Conservation (phyloP, 2,113 vertebrate species). For the Esox niger region DNA sequence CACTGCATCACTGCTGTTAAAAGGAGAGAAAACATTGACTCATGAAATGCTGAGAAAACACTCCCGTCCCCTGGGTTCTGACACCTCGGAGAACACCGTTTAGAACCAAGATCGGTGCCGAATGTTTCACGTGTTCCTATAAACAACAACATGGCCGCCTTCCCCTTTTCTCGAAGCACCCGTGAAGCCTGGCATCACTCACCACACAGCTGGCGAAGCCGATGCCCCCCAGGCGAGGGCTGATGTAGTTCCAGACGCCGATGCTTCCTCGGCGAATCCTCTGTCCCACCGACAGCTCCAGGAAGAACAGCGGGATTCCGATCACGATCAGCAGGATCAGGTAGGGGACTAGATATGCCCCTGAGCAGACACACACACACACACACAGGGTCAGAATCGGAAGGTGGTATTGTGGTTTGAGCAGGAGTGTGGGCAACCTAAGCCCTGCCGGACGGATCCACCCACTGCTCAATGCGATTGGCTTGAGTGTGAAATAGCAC, state of each 20-base stretch:
- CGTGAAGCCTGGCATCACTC: constrained; percentile 68
- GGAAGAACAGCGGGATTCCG: constrained; percentile 95
- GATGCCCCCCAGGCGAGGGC: constrained; percentile 92
- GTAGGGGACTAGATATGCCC: constrained; percentile 96
- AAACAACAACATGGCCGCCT: too few relatives aligned
- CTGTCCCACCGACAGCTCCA: constrained; percentile 96
- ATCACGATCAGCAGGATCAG: constrained; percentile 88
- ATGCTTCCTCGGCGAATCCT: constrained; percentile 94
- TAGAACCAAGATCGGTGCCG: too few relatives aligned
- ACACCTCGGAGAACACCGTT: background rate
- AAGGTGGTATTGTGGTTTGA: too few relatives aligned
- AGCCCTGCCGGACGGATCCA: too few relatives aligned
- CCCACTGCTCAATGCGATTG: too few relatives aligned
- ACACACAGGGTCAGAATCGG: background rate
- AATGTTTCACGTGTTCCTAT: too few relatives aligned
- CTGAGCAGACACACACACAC: constrained; percentile 55
- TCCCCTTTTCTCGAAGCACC: too few relatives aligned
- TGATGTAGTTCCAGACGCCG: constrained; percentile 98
- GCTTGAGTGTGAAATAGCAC: too few relatives aligned
- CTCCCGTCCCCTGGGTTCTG: too few relatives aligned
- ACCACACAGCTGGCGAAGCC: constrained; percentile 95
- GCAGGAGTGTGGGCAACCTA: too few relatives aligned
- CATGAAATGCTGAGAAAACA: background rate
- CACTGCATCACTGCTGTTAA: background rate
- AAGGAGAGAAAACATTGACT: background rate